A percentile compares a stretch with the other conserved stretches of the same genome.
phyloP scores from a whole-genome alignment of 1,140 invertebrate species.

The Drosophila nigromelanica region DNA sequence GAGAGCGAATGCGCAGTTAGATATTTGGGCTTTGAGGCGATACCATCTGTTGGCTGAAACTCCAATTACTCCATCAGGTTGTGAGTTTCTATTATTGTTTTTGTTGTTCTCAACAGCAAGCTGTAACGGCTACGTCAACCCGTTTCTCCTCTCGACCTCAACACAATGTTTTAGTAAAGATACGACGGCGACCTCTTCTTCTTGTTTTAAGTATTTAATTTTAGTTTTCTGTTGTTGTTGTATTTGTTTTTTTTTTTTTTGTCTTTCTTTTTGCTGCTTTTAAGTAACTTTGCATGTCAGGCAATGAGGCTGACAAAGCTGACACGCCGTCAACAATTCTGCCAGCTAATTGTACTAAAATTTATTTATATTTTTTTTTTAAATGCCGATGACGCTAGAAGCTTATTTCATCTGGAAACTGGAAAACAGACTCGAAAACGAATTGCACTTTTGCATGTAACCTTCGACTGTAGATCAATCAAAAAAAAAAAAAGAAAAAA shows the following conservation, averaged over 20 bases:
- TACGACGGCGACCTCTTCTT: conserved; percentile 52
- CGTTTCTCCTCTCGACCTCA: conserved; percentile 39
- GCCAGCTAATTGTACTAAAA: conserved; percentile 77
- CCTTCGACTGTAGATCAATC: conserved; percentile 80
- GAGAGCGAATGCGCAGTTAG: conserved; percentile 19
- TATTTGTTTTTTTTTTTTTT: conserved; percentile 26
- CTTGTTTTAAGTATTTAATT: conserved; percentile 28
- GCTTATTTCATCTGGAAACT: conserved; percentile 52
- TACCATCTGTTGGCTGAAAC: conserved; percentile 13
- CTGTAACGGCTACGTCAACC: conserved; percentile 29
- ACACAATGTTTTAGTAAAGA: conserved; percentile 44
- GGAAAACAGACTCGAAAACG: conserved; percentile 48
- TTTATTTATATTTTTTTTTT: conserved; percentile 50
- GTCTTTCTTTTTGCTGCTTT: conserved; percentile 30
- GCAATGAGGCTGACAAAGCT: conserved; percentile 42
- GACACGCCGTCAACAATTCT: conserved; percentile 74
- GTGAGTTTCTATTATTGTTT: not conserved
- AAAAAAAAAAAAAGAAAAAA: conserved; percentile 51
- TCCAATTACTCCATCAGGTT: conserved; percentile 30
- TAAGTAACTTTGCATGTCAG: conserved; percentile 81
- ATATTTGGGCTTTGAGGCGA: conserved; percentile 8
- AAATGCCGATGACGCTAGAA: conserved; percentile 50
- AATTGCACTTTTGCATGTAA: conserved; percentile 81
- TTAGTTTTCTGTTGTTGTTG: conserved; percentile 1
- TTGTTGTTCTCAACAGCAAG: conserved; percentile 5